Evolutionary conservation across 2,888 invertebrate genomes (phyloP), one percentile per base, ranked within the genome.

Genomic region (Mactromeris polynyma): DNA sequence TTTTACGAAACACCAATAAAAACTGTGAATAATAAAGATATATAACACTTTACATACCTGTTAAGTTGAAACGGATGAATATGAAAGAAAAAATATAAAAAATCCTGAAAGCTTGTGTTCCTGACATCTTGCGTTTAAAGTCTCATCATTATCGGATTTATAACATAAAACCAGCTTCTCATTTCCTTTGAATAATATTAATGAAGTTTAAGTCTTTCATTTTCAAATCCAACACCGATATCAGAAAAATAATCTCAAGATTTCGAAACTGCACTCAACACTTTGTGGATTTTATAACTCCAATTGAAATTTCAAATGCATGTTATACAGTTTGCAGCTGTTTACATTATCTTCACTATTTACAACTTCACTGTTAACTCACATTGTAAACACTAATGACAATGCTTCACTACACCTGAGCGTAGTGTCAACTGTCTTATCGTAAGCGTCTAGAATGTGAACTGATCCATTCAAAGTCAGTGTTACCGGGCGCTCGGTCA

Each of bases 401-500:
- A 84, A 26, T 54, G 84, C 38, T 84, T 78, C 19, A n/a, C 33
- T 51, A 84, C 85, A 88, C 88, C 85, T 88, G 88, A 84, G 81
- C 84, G 58, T 40, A 51, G n/a, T 88, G 81, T 81, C 88, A 81
- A 88, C 88, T 88, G 64, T 88, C 88, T 81, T 88, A 88, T 81
- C 77, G 83, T 80, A 81, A 86, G 89, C 86, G 86, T 86, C 86
- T 86, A 83, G n/a, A 36, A 40, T 69, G 84, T 86, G 73, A 83
- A 86, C 83, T 77, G 86, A 89, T 89, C 89, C 80, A 64, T 86
- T 73, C 64, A 33, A 33, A 51, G 85, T 88, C 88, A 64, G n/a
- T 82, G 82, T 89, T 73, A 69, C 81, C 73, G 83, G 84, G 83
- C 89, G 89, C 89, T 86, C 89, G 81, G 83, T 89, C 89, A 89